Percentiles rank a stretch among this genome's conserved stretches.
These are phyloP conservation scores for Pammene fasciana DNA, from an alignment of 2,888 invertebrate species.

Conservation along the genomic window DNA sequence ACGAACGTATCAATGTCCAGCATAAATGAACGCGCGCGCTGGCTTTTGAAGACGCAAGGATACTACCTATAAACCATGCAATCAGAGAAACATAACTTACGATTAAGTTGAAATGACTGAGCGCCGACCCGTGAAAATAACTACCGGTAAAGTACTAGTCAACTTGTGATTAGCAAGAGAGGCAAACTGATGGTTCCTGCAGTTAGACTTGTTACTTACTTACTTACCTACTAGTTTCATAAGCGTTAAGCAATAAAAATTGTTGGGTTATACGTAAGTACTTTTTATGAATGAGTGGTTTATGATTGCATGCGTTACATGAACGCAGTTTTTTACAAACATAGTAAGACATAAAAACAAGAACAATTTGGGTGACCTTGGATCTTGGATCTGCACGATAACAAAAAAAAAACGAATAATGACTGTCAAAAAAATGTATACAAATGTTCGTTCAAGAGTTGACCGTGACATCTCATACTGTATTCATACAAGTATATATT, in stretches of 20 bases:
- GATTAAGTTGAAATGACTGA: constrained; percentile 26
- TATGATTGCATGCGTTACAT: constrained; percentile 2
- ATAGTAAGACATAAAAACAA: too few relatives aligned
- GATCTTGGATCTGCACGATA: too few relatives aligned
- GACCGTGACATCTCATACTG: too few relatives aligned
- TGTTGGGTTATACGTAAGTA: constrained; percentile 20
- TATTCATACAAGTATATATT: too few relatives aligned
- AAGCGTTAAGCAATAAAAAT: constrained; percentile 30
- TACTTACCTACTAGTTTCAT: constrained; percentile 32
- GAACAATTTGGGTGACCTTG: too few relatives aligned
- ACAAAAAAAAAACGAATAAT: too few relatives aligned
- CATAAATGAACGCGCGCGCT: constrained; percentile 33
- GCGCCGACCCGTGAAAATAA: constrained; percentile 34
- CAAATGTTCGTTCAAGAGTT: too few relatives aligned
- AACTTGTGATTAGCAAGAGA: constrained; percentile 12
- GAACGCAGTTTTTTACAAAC: not conserved
- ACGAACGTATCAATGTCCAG: constrained; percentile 19
- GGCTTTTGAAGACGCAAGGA: constrained; percentile 32
- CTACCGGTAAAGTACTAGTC: constrained; percentile 7
- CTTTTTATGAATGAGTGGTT: constrained; percentile 10
- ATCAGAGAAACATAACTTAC: constrained; percentile 35
- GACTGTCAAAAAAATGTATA: too few relatives aligned
- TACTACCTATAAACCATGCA: constrained; percentile 40
- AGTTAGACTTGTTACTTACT: constrained; percentile 3
- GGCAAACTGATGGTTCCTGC: constrained; percentile 1